Base-by-base conservation (phyloP, 2,797 vertebrate species). In the Forpus xanthops region DNA sequence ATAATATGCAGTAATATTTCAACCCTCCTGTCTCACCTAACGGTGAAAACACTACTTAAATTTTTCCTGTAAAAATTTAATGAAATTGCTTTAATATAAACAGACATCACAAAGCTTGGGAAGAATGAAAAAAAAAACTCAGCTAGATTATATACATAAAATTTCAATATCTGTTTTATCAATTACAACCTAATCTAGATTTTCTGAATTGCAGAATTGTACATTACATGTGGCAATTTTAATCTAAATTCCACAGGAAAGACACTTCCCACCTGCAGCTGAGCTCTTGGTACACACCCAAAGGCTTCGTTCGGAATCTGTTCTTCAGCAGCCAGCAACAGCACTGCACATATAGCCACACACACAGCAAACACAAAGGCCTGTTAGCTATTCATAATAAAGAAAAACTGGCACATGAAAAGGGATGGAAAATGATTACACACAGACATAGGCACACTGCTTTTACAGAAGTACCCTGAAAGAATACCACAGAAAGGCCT, bases 181-280 rank as follows among this genome's bases (percentile, higher is more conserved):
- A 89, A 41, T 85, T 53, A 67, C 49, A 79, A 28, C 23, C 53
- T 61, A 67, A 85, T 80, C 37, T 79, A 83, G 85, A 65, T 86
- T 75, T 90, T 58, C 3, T 3, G 0, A 50, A 74, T 35, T 65
- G 39, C 53, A 71, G 61, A 78, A 74, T 50, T 39, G 19, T 75
- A 53, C 3, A 33, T 65, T 67, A 52, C 2, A 2, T 6, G 66
- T n/a, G 17, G 87, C 95, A 79, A 56, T 94, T 97, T 97, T 93
- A 77, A 97, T 95, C 95, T 94, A 76, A 89, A 96, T 97, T 98
- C 96, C 95, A 94, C 96, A 97, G 96, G 96, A 97, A 97, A 97
- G 87, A 83, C 96, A 90, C 85, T 97, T 96, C 93, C 95, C 95
- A 95, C 96, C 85, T 96, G 89, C 81, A 95, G 85, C 90, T 71